phyloP scores from a whole-genome alignment of 2,113 vertebrate species.

The Malurus elegans region DNA sequence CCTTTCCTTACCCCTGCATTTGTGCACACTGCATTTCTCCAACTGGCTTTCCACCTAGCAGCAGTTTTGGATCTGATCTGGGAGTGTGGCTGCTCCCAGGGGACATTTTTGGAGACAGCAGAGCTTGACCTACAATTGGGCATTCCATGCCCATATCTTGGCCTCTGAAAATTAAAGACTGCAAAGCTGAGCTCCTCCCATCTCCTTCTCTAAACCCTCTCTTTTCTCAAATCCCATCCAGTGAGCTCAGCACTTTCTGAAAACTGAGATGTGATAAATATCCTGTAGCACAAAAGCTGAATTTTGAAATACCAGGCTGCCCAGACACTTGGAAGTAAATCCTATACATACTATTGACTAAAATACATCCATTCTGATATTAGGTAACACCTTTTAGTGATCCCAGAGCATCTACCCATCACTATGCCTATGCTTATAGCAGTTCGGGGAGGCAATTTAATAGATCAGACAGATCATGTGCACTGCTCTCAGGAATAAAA shows the following conservation, averaged over 20 bases:
- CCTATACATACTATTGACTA: neutral
- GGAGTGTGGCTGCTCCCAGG: neutral
- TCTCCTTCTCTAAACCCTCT: neutral
- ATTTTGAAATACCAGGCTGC: neutral
- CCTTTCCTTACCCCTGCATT: neutral
- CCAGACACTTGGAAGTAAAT: neutral
- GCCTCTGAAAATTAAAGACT: slow-evolving; percentile 12
- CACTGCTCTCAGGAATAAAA: neutral
- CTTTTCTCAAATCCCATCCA: neutral
- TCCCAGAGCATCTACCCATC: neutral
- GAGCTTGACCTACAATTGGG: neutral
- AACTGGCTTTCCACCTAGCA: neutral
- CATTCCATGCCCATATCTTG: neutral
- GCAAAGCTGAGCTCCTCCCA: neutral
- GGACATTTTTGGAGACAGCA: neutral
- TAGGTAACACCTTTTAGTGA: neutral
- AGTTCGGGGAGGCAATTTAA: neutral
- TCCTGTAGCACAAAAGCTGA: neutral
- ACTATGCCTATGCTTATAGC: neutral
- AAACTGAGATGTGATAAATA: neutral
- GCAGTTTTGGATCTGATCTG: neutral
- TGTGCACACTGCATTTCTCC: neutral
- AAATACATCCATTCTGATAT: neutral
- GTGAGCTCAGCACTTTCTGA: neutral
- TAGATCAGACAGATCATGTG: neutral